Conservation (phyloP, 2,113 vertebrate genomes). For the Pelecanus crispus region DNA sequence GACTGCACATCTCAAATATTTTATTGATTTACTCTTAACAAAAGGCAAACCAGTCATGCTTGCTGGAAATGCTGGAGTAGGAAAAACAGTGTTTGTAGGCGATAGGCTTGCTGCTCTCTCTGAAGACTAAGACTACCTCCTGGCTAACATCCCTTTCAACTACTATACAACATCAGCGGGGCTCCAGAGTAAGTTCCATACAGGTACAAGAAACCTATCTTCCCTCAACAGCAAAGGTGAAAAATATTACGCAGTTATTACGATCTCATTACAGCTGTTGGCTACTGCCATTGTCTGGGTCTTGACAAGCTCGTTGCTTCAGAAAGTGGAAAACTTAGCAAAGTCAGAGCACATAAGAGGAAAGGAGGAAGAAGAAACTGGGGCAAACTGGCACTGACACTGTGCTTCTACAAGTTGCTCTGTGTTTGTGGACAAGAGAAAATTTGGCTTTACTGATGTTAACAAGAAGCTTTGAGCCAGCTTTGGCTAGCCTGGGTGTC, state of each 20-base stretch:
- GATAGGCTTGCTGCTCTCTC: slow-evolving; percentile 23
- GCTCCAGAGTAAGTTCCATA: slow-evolving; percentile 50
- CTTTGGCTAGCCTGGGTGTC: not conserved
- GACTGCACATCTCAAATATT: slow-evolving; percentile 47
- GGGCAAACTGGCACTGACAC: not conserved
- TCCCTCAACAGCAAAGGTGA: not conserved
- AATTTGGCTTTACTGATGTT: not conserved
- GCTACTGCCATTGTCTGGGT: not conserved
- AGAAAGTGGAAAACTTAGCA: not conserved
- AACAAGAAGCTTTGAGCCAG: not conserved
- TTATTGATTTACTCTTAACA: slow-evolving; percentile 41
- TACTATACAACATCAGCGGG: slow-evolving; percentile 41
- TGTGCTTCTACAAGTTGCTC: not conserved
- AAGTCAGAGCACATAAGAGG: not conserved
- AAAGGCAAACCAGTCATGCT: slow-evolving; percentile 59
- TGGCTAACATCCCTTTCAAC: slow-evolving; percentile 55
- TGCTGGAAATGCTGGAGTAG: slow-evolving; percentile 49
- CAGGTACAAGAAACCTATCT: not conserved
- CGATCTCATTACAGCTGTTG: not conserved
- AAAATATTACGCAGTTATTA: not conserved
- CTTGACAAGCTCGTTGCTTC: not conserved
- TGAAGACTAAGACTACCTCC: slow-evolving; percentile 37
- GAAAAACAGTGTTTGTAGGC: slow-evolving; percentile 38
- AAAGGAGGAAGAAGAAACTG: not conserved
- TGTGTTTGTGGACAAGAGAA: not conserved